phyloP scores from a whole-genome alignment of 2,113 vertebrate genomes.

The Gobiocypris rarus region DNA sequence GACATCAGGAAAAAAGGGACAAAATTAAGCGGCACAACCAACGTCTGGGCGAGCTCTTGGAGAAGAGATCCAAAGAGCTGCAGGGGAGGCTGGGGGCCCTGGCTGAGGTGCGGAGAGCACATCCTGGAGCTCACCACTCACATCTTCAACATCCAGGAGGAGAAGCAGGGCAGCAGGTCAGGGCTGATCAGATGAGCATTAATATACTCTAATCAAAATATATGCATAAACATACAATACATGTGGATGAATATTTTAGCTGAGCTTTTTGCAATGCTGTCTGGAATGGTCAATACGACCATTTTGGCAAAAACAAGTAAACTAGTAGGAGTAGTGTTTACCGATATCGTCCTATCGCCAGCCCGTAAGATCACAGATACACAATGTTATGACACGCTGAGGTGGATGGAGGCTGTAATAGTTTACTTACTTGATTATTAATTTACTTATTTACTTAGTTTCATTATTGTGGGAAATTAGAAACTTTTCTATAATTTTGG shows the following conservation, averaged over 20 bases:
- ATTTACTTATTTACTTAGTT: not conserved
- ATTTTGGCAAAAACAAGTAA: not conserved
- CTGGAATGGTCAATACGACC: not conserved
- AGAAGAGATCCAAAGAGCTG: slow-evolving; percentile 81
- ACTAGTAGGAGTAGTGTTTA: no score
- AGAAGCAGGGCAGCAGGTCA: slow-evolving; percentile 89
- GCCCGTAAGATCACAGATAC: no score
- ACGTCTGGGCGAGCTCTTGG: slow-evolving; percentile 86
- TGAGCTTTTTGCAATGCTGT: not conserved
- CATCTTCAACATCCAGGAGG: slow-evolving; percentile 92
- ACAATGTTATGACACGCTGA: no score
- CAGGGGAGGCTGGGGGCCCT: slow-evolving; percentile 80
- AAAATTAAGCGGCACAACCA: slow-evolving; percentile 92
- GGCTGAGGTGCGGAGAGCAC: slow-evolving; percentile 79
- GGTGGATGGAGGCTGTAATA: no score
- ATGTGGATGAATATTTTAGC: not conserved
- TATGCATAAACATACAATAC: not conserved
- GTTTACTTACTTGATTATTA: not conserved
- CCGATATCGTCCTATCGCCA: no score
- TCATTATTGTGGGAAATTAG: not conserved
- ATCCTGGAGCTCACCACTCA: slow-evolving; percentile 90
- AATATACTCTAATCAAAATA: not conserved
- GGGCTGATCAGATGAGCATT: not conserved
- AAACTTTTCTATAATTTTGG: no score
- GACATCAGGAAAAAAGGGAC: slow-evolving; percentile 95